Conservation (phyloP, 1,140 invertebrate species). For the Hycleus cichorii region DNA sequence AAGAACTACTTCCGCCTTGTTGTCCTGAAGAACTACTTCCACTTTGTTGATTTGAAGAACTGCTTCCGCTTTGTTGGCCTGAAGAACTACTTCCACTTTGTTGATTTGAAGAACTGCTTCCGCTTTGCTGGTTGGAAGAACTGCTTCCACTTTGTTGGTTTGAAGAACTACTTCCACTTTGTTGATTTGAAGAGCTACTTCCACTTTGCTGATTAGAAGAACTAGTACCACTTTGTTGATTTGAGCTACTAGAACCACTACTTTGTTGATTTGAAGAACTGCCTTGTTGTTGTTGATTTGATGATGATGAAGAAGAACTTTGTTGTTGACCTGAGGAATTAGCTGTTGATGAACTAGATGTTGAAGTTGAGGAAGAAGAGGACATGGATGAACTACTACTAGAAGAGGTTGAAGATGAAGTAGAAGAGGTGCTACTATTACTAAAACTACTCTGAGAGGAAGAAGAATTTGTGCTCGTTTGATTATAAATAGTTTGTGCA, state of each 20-base stretch:
- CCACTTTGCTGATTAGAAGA: conserved; percentile 5
- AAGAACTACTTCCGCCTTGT: not conserved
- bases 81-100: conserved; percentile 7
- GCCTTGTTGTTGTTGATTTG: conserved; percentile 8
- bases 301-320: not conserved
- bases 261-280: conserved; percentile 9
- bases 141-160: conserved; percentile 12
- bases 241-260: conserved; percentile 1
- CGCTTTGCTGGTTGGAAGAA: conserved; percentile 2
- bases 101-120: conserved; percentile 9
- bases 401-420: not conserved
- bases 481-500: conserved; percentile 2
- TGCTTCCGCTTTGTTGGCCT: conserved; percentile 4
- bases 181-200: conserved; percentile 6
- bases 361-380: conserved; percentile 2
- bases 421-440: no score
- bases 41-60: not conserved
- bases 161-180: conserved; percentile 6
- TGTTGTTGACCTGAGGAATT: conserved; percentile 6
- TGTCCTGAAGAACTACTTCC: not conserved
- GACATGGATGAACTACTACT: not conserved
- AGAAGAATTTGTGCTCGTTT: conserved; percentile 9
- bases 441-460: not conserved
- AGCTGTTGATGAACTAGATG: conserved; percentile 3
- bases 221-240: conserved; percentile 11